These are phyloP conservation scores for Sarcophaga variegata DNA, from an alignment of 2,888 invertebrate species.

Conservation along the genomic window DNA sequence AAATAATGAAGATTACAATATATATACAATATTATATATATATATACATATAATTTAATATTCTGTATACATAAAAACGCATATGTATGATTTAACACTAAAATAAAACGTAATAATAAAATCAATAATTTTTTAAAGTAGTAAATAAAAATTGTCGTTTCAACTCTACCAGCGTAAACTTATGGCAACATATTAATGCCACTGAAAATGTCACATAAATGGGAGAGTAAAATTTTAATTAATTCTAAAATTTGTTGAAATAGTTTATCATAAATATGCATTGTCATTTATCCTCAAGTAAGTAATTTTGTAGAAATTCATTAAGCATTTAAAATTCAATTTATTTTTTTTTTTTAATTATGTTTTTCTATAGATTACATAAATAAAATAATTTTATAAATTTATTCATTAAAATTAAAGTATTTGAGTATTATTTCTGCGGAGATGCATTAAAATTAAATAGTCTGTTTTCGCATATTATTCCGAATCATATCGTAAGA, in stretches of 20 bases:
- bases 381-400: too few relatives aligned
- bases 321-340: too few relatives aligned
- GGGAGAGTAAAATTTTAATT: neutral
- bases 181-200: neutral
- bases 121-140: constrained; percentile 81
- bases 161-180: neutral
- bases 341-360: too few relatives aligned
- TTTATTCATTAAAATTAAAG: too few relatives aligned
- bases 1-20: constrained; percentile 52
- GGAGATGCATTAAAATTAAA: neutral
- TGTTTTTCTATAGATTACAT: too few relatives aligned
- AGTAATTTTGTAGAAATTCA: too few relatives aligned
- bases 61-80: constrained; percentile 69
- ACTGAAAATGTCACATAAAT: neutral
- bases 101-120: constrained; percentile 73
- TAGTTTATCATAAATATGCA: too few relatives aligned
- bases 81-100: constrained; percentile 69
- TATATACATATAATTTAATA: constrained; percentile 52
- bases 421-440: too few relatives aligned
- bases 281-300: too few relatives aligned
- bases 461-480: too few relatives aligned
- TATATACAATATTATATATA: constrained; percentile 49
- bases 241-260: too few relatives aligned
- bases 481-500: too few relatives aligned
- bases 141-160: constrained; percentile 68